These are phyloP conservation scores for Megaleporinus macrocephalus DNA, from an alignment of 2,113 vertebrate genomes.

Conservation along the genomic window DNA sequence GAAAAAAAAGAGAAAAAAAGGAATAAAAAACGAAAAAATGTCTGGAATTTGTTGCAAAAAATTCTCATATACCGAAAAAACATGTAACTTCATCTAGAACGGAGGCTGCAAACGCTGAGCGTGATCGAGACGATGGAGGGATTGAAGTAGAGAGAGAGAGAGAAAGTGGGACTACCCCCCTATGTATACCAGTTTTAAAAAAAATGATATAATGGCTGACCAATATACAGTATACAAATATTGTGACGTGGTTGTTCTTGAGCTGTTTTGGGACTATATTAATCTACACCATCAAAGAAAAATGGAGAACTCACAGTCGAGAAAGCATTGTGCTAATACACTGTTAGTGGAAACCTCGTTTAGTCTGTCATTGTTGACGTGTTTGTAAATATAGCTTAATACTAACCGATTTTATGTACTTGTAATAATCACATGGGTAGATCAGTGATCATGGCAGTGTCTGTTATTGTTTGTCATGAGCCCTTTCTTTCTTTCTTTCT, in stretches of 20 bases:
- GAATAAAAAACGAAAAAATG: not conserved
- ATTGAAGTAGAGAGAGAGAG: conserved; percentile 28
- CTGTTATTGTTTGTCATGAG: conserved; percentile 63
- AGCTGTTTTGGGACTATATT: conserved; percentile 92
- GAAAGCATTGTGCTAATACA: conserved; percentile 92
- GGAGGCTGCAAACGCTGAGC: conserved; percentile 41
- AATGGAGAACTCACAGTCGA: conserved; percentile 79
- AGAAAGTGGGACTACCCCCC: conserved; percentile 20
- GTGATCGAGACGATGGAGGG: not conserved
- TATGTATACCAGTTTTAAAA: conserved; percentile 49
- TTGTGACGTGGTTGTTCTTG: conserved; percentile 93
- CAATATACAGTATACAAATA: conserved; percentile 86
- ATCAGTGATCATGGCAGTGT: conserved; percentile 81
- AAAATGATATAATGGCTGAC: conserved; percentile 76
- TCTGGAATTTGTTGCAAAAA: conserved; percentile 66
- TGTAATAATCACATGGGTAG: conserved; percentile 88
- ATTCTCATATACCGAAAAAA: conserved; percentile 62
- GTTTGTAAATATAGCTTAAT: conserved; percentile 98
- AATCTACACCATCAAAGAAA: conserved; percentile 90
- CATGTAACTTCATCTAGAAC: conserved; percentile 53
- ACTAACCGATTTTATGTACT: conserved; percentile 95
- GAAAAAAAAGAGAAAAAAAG: conserved; percentile 23
- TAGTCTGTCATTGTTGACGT: conserved; percentile 92
- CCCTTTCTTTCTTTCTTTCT: conserved; percentile 15
- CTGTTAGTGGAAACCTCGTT: conserved; percentile 92